phyloP scores from a whole-genome alignment of 2,888 invertebrate species.

The Mayetiola destructor region DNA sequence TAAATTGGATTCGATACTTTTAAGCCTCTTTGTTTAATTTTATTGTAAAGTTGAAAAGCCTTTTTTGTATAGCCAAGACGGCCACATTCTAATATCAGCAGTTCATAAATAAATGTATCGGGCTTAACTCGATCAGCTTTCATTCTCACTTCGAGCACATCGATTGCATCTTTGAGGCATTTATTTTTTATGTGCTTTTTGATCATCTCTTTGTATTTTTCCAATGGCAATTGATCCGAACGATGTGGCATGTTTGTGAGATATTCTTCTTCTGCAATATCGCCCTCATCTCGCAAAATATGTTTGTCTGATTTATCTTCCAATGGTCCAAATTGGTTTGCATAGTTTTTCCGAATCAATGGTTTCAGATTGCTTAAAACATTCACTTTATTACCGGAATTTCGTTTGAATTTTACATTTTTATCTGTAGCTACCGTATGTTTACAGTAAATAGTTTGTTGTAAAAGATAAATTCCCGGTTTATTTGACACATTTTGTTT shows the following conservation, averaged over 20 bases:
- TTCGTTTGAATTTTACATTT: too few relatives aligned
- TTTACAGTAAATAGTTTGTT: too few relatives aligned
- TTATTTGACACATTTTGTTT: too few relatives aligned
- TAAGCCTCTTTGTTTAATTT: constrained; percentile 64
- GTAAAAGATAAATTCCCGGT: too few relatives aligned
- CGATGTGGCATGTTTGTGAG: constrained; percentile 38
- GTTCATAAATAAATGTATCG: constrained; percentile 61
- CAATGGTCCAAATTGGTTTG: constrained; percentile 18
- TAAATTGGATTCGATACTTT: constrained; percentile 57
- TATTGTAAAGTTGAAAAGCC: constrained; percentile 67
- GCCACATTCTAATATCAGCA: constrained; percentile 73
- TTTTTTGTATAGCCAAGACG: constrained; percentile 70
- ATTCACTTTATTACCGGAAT: too few relatives aligned
- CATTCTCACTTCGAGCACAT: constrained; percentile 63
- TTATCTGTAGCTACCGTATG: too few relatives aligned
- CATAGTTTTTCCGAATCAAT: constrained; percentile 16
- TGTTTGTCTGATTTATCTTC: neutral
- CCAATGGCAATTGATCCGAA: constrained; percentile 41
- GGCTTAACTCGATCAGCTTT: constrained; percentile 66
- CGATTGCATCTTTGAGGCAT: constrained; percentile 60
- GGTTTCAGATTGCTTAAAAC: too few relatives aligned
- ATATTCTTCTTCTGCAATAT: constrained; percentile 45
- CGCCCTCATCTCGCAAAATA: constrained; percentile 40
- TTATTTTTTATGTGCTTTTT: constrained; percentile 48
- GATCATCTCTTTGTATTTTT: constrained; percentile 56